Conservation (phyloP, 2,113 vertebrate species). For the Tamias sibiricus region DNA sequence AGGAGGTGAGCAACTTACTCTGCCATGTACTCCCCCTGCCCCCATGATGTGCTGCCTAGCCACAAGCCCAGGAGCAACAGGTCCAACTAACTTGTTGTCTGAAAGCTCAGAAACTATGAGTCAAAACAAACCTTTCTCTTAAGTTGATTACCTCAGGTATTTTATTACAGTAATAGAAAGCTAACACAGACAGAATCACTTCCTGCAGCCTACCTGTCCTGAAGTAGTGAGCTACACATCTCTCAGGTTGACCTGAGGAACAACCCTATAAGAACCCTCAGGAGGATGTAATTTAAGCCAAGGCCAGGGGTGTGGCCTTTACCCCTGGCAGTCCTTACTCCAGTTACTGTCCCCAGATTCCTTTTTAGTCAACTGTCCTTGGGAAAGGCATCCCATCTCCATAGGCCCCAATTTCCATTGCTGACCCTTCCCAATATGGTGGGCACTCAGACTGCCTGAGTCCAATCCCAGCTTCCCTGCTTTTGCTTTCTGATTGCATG, state of each 20-base stretch:
- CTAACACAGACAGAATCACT: not conserved
- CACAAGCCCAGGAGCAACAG: not conserved
- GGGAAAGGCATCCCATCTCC: not conserved
- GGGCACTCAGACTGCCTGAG: not conserved
- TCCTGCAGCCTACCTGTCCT: not conserved
- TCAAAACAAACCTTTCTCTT: not conserved
- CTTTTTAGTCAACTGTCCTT: not conserved
- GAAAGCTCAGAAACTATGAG: not conserved
- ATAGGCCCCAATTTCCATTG: not conserved
- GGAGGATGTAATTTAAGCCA: not conserved
- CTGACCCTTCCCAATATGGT: not conserved
- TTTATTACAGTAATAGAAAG: not conserved
- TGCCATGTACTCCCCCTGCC: not conserved
- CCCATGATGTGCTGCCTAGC: not conserved
- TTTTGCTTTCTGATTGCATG: not conserved
- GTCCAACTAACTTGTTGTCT: not conserved
- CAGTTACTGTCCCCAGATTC: not conserved
- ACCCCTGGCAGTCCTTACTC: not conserved
- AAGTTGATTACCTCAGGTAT: not conserved
- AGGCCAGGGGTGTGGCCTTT: not conserved
- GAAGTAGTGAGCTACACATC: not conserved
- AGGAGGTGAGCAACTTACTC: not conserved
- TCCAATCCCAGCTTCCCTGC: not conserved
- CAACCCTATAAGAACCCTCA: accelerated
- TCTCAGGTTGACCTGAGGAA: not conserved